These are phyloP conservation scores for Iguana delicatissima DNA, from an alignment of 2,797 vertebrate genomes.

Conservation along the genomic window DNA sequence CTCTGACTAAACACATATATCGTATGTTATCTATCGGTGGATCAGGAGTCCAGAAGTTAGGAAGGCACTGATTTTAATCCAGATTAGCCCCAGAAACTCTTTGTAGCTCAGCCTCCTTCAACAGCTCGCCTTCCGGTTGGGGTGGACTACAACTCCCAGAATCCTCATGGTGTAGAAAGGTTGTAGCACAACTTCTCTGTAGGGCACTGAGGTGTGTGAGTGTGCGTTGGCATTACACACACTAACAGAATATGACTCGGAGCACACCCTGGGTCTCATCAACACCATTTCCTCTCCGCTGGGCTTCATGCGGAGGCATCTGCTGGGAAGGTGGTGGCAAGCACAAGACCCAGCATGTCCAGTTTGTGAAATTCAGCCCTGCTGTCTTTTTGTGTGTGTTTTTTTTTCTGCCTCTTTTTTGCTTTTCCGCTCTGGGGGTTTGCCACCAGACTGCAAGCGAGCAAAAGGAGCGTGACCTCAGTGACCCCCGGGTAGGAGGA, in stretches of 20 bases:
- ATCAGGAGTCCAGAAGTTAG: too few relatives aligned
- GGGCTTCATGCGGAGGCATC: too few relatives aligned
- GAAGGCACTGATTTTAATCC: too few relatives aligned
- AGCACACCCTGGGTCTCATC: not conserved
- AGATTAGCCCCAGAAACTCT: not conserved
- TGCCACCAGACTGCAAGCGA: not conserved
- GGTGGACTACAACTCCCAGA: not conserved
- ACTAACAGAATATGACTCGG: not conserved
- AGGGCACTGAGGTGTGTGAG: not conserved
- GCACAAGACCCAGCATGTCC: not conserved
- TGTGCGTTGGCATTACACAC: too few relatives aligned
- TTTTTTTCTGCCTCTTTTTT: too few relatives aligned
- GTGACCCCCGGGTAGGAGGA: slow-evolving; percentile 16
- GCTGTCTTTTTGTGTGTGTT: too few relatives aligned
- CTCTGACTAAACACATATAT: too few relatives aligned
- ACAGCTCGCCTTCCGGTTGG: too few relatives aligned
- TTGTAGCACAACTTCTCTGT: too few relatives aligned
- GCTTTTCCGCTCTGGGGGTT: not conserved
- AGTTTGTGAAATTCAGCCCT: not conserved
- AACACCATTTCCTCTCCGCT: not conserved
- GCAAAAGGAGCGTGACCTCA: not conserved
- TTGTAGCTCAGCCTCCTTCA: not conserved
- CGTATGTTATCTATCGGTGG: too few relatives aligned
- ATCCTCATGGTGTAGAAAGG: not conserved
- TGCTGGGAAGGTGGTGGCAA: not conserved